Evolutionary conservation across 2,113 vertebrate species (phyloP), one percentile per base, ranked within the genome.

Genomic region (Zeus faber): DNA sequence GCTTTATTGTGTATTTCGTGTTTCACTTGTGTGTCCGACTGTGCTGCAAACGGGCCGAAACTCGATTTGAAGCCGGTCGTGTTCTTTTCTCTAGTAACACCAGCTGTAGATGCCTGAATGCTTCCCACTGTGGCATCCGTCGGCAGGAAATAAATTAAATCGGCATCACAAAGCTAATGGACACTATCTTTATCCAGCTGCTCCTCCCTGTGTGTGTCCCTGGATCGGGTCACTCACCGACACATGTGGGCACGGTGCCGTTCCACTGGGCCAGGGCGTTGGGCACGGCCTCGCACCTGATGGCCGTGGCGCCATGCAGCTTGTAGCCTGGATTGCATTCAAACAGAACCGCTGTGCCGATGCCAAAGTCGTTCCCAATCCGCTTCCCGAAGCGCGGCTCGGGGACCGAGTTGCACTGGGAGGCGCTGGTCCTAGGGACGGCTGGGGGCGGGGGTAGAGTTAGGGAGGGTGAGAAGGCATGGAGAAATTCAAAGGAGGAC

Each of bases 231-330:
- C 53, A 81, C 94, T 92, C 80, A 99, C 96, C 96, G 65, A 94
- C 83, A 85, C 96, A 99, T 11, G 92, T 92, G 80, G 96, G 96
- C 72, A 96, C 92, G 21, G 96, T 93, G 85, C 98, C 94, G 76
- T 98, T 98, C 96, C 96, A 99, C 49, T 98, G 95, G 65, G 96
- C 96, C 72, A 99, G 77, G 20, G 93, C 88, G 81, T 91, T 97
- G 64, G 95, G 94, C 76, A 99, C 93, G 4, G 95, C 91, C 56
- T 97, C 93, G 69, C 96, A 99, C 82, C 91, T 91, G 90, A 99
- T 97, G 81, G 92, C 91, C 52, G 69, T 87, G 73, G 94, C 91
- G 29, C 96, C 96, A 58, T 93, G 91, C 37, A 99, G 92, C 41
- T 92, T 89, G 77, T 98, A 99, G 66, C 96, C 96, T 76, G 95